Conservation (phyloP, 2,113 vertebrate species). For the Heterochromis multidens region DNA sequence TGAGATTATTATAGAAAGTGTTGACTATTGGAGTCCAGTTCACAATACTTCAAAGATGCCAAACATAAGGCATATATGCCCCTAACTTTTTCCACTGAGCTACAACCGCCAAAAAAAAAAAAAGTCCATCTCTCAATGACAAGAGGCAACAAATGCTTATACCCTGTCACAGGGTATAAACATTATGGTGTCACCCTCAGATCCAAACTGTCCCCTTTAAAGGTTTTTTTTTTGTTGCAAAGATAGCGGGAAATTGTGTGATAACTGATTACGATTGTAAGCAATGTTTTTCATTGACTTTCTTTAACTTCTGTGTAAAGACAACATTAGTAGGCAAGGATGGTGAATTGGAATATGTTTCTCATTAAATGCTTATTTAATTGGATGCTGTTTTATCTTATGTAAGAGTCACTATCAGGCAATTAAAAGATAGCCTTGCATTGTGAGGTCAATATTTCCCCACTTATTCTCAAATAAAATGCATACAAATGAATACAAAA, state of each 20-base stretch:
- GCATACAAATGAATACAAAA: slow-evolving; percentile 25
- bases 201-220: not conserved
- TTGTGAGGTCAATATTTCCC: slow-evolving; percentile 51
- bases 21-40: not conserved
- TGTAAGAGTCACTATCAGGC: slow-evolving; percentile 50
- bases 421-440: slow-evolving; percentile 64
- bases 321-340: slow-evolving; percentile 36
- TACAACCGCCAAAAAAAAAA: not conserved
- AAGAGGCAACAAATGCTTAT: not conserved
- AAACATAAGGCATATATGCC: not conserved
- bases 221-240: not conserved
- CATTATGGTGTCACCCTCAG: not conserved
- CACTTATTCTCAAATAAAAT: slow-evolving; percentile 35
- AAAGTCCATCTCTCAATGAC: not conserved
- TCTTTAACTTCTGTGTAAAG: slow-evolving; percentile 23
- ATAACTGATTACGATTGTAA: not conserved
- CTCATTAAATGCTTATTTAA: slow-evolving; percentile 72
- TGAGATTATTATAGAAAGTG: not conserved
- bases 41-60: not conserved
- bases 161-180: not conserved
- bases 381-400: slow-evolving; percentile 35
- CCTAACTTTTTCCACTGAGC: not conserved
- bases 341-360: slow-evolving; percentile 51
- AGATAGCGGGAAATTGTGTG: not conserved
- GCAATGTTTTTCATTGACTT: not conserved